These are phyloP conservation scores for Auanema sp. DNA, from an alignment of 2,888 invertebrate genomes.

Conservation along the genomic window DNA sequence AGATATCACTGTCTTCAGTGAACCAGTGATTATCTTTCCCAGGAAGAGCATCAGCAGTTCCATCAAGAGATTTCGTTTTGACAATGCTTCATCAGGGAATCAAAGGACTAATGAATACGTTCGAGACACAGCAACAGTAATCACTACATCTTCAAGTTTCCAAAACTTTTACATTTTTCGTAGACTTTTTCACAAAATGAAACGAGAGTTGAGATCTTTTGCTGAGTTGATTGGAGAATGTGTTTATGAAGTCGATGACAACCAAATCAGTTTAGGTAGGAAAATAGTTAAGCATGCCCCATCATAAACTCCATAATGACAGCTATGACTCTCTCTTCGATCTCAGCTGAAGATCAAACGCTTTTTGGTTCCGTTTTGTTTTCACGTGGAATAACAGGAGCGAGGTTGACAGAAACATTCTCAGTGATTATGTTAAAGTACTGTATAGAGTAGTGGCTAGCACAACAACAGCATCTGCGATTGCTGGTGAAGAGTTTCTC, in stretches of 20 bases:
- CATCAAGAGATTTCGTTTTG: conserved; percentile 48
- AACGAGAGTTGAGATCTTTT: conserved; percentile 33
- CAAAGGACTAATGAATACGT: conserved; percentile 28
- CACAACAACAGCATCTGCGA: conserved; percentile 21
- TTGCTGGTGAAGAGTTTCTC: conserved; percentile 45
- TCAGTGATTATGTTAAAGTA: background rate
- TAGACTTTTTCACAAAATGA: conserved; percentile 41
- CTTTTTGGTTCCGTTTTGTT: conserved; percentile 54
- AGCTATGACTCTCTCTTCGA: conserved; percentile 52
- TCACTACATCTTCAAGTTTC: background rate
- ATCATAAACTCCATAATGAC: conserved; percentile 8
- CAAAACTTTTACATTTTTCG: background rate
- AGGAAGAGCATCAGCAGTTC: conserved; percentile 52
- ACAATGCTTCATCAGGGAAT: conserved; percentile 48
- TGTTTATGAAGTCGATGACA: conserved; percentile 48
- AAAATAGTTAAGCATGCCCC: too few species aligned
- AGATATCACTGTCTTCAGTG: conserved; percentile 15
- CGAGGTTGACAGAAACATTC: conserved; percentile 24
- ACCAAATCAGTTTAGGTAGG: conserved; percentile 49
- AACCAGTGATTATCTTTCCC: background rate
- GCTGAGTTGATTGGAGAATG: conserved; percentile 51
- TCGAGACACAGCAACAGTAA: conserved; percentile 33
- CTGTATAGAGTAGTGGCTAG: conserved; percentile 43
- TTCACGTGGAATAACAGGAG: conserved; percentile 51
- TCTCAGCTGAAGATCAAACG: conserved; percentile 46